Conservation (phyloP, 2,113 vertebrate genomes). For the Clarias magur region DNA sequence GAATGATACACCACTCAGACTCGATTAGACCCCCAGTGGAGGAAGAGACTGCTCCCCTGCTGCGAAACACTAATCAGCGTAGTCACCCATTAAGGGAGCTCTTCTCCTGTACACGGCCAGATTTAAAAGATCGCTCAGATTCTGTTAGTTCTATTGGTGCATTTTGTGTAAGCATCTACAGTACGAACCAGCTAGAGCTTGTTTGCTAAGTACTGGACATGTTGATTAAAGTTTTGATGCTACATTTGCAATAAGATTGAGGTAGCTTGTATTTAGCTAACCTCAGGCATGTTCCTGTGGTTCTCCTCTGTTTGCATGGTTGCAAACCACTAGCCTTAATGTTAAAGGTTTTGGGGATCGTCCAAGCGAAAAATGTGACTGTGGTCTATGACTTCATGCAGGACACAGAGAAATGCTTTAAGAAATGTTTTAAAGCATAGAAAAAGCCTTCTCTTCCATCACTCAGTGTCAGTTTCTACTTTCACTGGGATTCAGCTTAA, state of each 20-base stretch:
- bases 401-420: not conserved
- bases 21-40: constrained; percentile 36
- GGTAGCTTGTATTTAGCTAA: constrained; percentile 8
- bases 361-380: not conserved
- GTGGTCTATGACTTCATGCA: constrained; percentile 9
- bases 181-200: not conserved
- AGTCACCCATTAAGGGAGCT: not conserved
- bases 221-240: not conserved
- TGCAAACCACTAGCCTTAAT: constrained; percentile 9
- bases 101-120: not conserved
- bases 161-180: not conserved
- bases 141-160: not conserved
- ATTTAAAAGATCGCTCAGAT: not conserved
- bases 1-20: not conserved
- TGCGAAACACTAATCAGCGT: constrained; percentile 20
- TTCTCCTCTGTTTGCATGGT: constrained; percentile 15
- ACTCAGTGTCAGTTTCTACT: not conserved
- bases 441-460: not conserved
- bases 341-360: constrained; percentile 4
- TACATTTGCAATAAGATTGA: constrained; percentile 8
- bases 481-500: not conserved
- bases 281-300: constrained; percentile 11
- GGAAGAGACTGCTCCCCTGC: constrained; percentile 10
- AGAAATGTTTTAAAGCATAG: not conserved
- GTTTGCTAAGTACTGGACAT: no score